Conservation (phyloP, 2,113 vertebrate genomes). For the Corythornis cristatus region DNA sequence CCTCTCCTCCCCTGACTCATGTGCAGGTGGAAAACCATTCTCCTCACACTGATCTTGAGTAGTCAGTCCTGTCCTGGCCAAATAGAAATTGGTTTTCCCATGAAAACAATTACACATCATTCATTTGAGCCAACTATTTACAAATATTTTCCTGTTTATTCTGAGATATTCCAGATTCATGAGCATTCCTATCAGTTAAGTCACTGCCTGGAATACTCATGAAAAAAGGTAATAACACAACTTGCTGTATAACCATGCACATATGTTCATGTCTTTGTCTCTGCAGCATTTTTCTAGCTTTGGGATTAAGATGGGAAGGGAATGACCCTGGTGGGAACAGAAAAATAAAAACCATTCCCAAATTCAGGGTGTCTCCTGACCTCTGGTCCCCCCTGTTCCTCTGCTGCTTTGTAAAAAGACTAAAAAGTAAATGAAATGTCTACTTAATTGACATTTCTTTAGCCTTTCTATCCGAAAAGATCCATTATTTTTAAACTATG, state of each 20-base stretch:
- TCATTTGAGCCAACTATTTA: not conserved
- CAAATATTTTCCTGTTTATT: not conserved
- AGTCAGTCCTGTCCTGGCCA: not conserved
- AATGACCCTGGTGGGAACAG: not conserved
- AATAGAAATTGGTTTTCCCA: not conserved
- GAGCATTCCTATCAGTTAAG: not conserved
- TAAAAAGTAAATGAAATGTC: not conserved
- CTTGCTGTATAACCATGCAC: not conserved
- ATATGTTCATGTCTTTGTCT: not conserved
- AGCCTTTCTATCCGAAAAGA: not conserved
- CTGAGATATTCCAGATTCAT: not conserved
- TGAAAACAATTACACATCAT: not conserved
- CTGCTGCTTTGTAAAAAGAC: not conserved
- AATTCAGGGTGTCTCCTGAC: not conserved
- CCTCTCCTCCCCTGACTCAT: not conserved
- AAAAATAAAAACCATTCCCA: not conserved
- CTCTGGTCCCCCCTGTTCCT: not conserved
- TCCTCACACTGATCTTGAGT: not conserved
- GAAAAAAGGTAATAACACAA: not conserved
- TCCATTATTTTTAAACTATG: not conserved
- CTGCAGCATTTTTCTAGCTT: not conserved
- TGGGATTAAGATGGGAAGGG: not conserved
- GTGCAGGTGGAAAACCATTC: not conserved
- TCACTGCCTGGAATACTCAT: not conserved
- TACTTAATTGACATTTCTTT: not conserved